Evolutionary conservation across 1,140 invertebrate genomes (phyloP).

Genomic region (Rhysida immarginata): DNA sequence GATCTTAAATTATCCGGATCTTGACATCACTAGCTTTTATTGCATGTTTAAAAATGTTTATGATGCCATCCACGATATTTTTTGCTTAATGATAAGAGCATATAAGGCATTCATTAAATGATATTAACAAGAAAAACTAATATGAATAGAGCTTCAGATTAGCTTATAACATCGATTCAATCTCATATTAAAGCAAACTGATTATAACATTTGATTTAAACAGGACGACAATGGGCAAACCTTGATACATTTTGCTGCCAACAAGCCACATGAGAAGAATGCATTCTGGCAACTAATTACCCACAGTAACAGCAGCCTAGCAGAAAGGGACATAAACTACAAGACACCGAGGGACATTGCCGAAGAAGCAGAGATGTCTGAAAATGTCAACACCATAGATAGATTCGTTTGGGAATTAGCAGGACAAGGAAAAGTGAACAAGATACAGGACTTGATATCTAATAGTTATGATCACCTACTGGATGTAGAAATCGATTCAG

Average conservation of each 20-base stretch:
- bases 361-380: constrained; percentile 50
- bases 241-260: constrained; percentile 72
- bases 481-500: constrained; percentile 46
- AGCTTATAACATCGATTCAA: no score
- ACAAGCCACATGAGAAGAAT: constrained; percentile 53
- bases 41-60: no score
- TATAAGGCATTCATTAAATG: no score
- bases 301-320: constrained; percentile 56
- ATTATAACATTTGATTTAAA: no score
- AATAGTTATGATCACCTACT: constrained; percentile 76
- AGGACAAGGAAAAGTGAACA: constrained; percentile 43
- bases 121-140: no score
- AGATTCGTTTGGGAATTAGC: constrained; percentile 56
- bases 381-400: constrained; percentile 70
- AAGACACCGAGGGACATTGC: constrained; percentile 74
- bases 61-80: no score
- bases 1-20: no score
- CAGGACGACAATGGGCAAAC: constrained; percentile 75
- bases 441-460: constrained; percentile 51
- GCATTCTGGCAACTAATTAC: constrained; percentile 57
- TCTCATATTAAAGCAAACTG: no score
- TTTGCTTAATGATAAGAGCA: no score
- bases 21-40: no score
- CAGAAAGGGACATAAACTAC: constrained; percentile 57
- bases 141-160: no score